Evolutionary conservation across 2,113 vertebrate genomes (phyloP).

Genomic region (Montifringilla adamsi): DNA sequence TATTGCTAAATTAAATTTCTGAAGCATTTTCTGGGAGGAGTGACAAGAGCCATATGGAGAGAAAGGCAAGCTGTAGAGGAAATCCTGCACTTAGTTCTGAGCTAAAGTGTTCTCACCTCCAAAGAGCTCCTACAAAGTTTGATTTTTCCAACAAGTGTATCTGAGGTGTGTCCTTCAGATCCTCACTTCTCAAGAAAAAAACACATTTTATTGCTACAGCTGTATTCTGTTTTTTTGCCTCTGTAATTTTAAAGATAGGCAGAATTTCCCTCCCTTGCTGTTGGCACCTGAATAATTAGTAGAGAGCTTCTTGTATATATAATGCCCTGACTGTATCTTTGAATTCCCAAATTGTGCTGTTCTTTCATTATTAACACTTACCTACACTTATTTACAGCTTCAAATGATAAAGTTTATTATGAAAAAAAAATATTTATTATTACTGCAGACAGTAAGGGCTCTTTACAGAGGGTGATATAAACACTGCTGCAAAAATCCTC

Average conservation of each 20-base stretch:
- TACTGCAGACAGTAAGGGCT: neutral
- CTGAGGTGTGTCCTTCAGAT: neutral
- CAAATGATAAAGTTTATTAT: neutral
- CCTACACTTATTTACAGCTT: neutral
- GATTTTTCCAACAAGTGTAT: neutral
- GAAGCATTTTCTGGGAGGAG: neutral
- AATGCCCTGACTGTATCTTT: neutral
- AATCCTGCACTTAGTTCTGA: neutral
- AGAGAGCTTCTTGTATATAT: neutral
- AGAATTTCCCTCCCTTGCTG: neutral
- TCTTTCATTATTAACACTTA: conserved; percentile 11
- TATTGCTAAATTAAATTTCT: conserved; percentile 17
- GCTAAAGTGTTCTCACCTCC: neutral
- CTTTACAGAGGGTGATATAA: neutral
- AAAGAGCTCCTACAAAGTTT: neutral
- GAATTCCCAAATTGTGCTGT: neutral
- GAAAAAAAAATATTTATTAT: neutral
- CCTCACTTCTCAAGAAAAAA: neutral
- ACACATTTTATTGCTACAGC: neutral
- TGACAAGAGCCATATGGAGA: neutral
- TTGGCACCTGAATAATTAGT: neutral
- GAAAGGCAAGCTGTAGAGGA: neutral
- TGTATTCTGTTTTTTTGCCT: neutral
- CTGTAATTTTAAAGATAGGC: neutral
- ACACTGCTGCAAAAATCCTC: neutral